Base-by-base conservation (phyloP, 2,113 vertebrate species). In the Macrotus californicus region DNA sequence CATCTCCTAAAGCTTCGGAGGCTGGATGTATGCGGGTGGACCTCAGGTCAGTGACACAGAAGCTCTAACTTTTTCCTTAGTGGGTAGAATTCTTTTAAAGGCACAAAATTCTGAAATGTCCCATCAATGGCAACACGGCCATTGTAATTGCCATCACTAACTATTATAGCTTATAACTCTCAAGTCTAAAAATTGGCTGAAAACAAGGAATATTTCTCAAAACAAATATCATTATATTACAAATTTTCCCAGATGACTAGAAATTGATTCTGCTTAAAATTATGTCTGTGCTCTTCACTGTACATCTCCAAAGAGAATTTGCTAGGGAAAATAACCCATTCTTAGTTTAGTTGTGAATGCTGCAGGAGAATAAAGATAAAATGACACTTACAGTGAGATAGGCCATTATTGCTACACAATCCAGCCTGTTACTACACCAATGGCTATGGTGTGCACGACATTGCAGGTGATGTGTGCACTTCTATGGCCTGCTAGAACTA, bases 181-280 rank as follows among this genome's bases (percentile, higher is more conserved):
- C 14, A 80, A 54, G 36, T 79, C 76, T 90, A 82, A 94, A 87
- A 79, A 83, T 7, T 43, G 70, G 54, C 39, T 39, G 7, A 75
- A 70, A 48, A 46, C 86, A 18, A 48, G 16, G 46, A 66, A 72
- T 56, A 41, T 41, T 94, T 81, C 66, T 80, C 5, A 83, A 76
- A 90, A 73, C 73, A 86, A 59, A 1, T 70, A 64, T n/a, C 41
- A 85, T 83, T 87, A 61, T 1, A 73, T 7, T 39, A 43, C 8
- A 83, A 69, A 92, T 11, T 73, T 64, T 79, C 73, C 64, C 70
- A 89, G 52, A 67, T 64, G 36, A 86, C 34, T 50, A 70, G 70
- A 92, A 84, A 80, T 66, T 34, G 7, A 80, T 86, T 80, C 64
- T 95, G 34, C 76, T 91, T 64, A 72, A 77, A 61, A 89, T 81